Evolutionary conservation across 1,140 invertebrate genomes (phyloP).

Genomic region (Pseudomyrmex flavicornis): DNA sequence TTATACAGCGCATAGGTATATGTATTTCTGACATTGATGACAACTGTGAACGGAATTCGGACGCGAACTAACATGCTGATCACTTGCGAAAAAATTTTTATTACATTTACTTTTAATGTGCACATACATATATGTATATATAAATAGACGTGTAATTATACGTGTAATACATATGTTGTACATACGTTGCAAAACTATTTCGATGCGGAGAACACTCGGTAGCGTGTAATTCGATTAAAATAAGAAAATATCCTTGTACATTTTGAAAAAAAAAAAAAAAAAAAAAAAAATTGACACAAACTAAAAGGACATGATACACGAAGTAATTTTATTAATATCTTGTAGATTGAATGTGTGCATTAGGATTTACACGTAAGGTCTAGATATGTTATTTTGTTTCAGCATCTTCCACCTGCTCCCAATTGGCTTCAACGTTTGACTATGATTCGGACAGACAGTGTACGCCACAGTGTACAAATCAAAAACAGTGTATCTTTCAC

Average conservation of each 20-base stretch:
- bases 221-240: no score
- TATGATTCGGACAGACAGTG: slow-evolving; percentile 31
- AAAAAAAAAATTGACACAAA: neutral
- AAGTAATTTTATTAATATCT: neutral
- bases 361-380: slow-evolving; percentile 32
- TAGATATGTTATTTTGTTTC: slow-evolving; percentile 65
- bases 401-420: slow-evolving; percentile 64
- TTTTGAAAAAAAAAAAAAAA: slow-evolving; percentile 8
- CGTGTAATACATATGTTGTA: no score
- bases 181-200: no score
- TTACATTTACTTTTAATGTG: no score
- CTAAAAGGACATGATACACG: neutral
- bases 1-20: no score
- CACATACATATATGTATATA: no score
- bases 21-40: no score
- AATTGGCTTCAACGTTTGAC: slow-evolving; percentile 46
- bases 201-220: no score
- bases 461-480: slow-evolving; percentile 40
- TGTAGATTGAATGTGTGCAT: slow-evolving; percentile 38
- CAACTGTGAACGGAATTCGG: no score
- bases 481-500: neutral
- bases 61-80: no score
- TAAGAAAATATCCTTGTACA: neutral
- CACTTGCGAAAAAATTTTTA: no score
- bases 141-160: no score